These are phyloP conservation scores for Neosilurus hyrtlii DNA, from an alignment of 2,797 vertebrate genomes.

Conservation along the genomic window DNA sequence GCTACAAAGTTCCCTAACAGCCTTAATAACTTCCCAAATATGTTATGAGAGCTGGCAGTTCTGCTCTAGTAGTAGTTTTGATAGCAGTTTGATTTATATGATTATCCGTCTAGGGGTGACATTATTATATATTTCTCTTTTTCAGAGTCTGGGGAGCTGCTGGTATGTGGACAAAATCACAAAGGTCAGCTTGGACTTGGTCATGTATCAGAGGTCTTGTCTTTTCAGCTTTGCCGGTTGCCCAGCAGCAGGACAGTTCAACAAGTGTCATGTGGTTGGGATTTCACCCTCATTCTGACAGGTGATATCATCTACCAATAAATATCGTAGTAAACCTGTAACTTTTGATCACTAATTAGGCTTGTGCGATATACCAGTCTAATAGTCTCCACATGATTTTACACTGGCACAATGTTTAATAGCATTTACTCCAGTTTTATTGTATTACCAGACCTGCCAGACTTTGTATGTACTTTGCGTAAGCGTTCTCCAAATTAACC, in stretches of 20 bases:
- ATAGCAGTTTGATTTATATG: background rate
- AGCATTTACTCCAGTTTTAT: background rate
- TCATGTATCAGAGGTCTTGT: slow-evolving; percentile 72
- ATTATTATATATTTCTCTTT: background rate
- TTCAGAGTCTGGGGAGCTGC: slow-evolving; percentile 77
- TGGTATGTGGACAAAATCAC: slow-evolving; percentile 88
- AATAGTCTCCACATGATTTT: background rate
- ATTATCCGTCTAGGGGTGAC: slow-evolving; percentile 34
- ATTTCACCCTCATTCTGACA: slow-evolving; percentile 86
- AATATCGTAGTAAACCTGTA: background rate
- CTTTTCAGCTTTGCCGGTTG: slow-evolving; percentile 73
- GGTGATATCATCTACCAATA: slow-evolving; percentile 66
- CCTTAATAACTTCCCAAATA: background rate
- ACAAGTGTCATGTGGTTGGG: slow-evolving; percentile 89
- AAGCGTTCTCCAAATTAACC: background rate
- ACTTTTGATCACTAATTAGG: background rate
- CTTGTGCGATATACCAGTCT: background rate
- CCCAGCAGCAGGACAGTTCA: slow-evolving; percentile 66
- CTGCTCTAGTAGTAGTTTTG: background rate
- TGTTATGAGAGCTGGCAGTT: background rate
- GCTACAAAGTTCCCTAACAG: background rate
- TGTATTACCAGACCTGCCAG: background rate
- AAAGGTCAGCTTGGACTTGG: slow-evolving; percentile 87
- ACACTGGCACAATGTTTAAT: background rate
- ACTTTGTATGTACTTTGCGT: background rate